phyloP scores from a whole-genome alignment of 2,113 vertebrate species.

The Xenopus laevis region DNA sequence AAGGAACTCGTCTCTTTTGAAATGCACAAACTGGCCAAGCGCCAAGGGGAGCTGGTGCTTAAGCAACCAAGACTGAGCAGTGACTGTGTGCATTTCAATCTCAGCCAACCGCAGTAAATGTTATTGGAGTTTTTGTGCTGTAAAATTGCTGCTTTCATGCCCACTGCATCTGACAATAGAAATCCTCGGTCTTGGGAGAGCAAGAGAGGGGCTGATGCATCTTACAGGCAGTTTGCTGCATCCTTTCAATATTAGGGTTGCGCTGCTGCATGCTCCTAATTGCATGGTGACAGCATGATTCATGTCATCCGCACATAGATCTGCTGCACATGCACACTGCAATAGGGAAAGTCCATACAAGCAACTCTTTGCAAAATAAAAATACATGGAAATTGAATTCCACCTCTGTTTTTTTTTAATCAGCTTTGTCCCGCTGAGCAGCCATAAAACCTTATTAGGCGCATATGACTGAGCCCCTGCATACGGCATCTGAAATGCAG shows the following conservation, averaged over 20 bases:
- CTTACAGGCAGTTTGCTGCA: slow-evolving; percentile 60
- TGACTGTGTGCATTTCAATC: slow-evolving; percentile 67
- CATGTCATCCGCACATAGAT: slow-evolving; percentile 48
- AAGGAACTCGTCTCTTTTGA: slow-evolving; percentile 65
- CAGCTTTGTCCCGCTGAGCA: slow-evolving; percentile 16
- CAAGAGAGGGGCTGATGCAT: slow-evolving; percentile 51
- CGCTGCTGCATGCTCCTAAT: slow-evolving; percentile 53
- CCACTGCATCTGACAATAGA: slow-evolving; percentile 76
- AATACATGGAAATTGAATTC: no score
- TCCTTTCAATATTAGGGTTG: slow-evolving; percentile 55
- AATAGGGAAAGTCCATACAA: slow-evolving; percentile 40
- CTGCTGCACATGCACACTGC: slow-evolving; percentile 36
- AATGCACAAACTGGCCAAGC: slow-evolving; percentile 63
- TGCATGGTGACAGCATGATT: slow-evolving; percentile 56
- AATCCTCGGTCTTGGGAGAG: slow-evolving; percentile 61
- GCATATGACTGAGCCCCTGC: background rate
- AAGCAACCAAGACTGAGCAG: slow-evolving; percentile 70
- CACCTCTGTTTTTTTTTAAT: background rate
- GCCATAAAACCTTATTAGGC: slow-evolving; percentile 21
- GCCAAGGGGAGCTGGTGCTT: slow-evolving; percentile 71
- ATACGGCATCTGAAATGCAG: slow-evolving; percentile 12
- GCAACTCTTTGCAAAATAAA: slow-evolving; percentile 29
- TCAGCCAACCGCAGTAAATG: slow-evolving; percentile 71
- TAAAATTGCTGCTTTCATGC: slow-evolving; percentile 86
- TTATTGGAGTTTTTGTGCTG: slow-evolving; percentile 81